Conservation (phyloP, 2,888 invertebrate species). For the Brachypalpus laphriformis region DNA sequence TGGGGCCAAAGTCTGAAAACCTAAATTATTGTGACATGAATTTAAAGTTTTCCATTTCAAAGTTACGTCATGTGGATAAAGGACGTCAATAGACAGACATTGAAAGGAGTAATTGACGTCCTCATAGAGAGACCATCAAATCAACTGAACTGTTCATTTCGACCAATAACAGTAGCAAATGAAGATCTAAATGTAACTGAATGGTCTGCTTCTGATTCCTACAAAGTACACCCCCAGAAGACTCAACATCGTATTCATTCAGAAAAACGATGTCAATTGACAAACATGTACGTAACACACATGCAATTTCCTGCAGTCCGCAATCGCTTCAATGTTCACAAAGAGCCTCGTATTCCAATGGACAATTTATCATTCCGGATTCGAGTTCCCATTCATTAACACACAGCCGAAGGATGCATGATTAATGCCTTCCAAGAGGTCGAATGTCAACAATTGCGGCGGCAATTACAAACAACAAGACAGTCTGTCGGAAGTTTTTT, state of each 20-base stretch:
- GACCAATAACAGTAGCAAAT: no score
- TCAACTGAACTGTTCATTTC: no score
- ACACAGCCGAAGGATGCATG: slow-evolving; percentile 57
- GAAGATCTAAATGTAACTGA: no score
- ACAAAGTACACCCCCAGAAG: no score
- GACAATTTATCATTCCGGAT: slow-evolving; percentile 55
- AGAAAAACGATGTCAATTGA: neutral
- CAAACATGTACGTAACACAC: neutral
- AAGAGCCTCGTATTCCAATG: neutral
- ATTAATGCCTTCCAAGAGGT: slow-evolving; percentile 54
- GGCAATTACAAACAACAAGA: slow-evolving; percentile 64
- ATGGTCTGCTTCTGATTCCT: no score
- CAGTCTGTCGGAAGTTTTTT: slow-evolving; percentile 53
- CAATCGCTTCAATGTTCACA: slow-evolving; percentile 19
- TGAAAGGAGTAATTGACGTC: no score
- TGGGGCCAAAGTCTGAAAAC: no score
- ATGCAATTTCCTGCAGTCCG: slow-evolving; percentile 2
- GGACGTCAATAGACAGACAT: no score
- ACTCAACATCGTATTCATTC: neutral
- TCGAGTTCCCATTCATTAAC: slow-evolving; percentile 49
- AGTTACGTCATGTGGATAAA: no score
- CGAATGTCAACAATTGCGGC: slow-evolving; percentile 66
- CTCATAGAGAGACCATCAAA: no score
- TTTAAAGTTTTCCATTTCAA: no score
- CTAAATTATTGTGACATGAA: no score